phyloP scores from a whole-genome alignment of 1,140 invertebrate species.

The Heliconius nattereri region DNA sequence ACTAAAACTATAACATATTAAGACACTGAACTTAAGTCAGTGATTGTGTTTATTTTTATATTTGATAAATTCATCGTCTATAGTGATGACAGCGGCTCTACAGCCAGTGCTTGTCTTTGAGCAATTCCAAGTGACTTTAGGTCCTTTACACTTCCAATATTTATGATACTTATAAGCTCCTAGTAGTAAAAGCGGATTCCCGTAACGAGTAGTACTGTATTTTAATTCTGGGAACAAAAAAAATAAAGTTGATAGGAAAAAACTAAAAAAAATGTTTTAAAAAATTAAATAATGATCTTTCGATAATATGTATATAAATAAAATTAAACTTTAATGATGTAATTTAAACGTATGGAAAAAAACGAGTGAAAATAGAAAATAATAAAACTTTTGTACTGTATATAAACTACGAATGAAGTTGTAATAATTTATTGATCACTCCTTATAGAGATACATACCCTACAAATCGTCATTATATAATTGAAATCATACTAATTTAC shows the following conservation, averaged over 20 bases:
- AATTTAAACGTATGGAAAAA: too few species aligned
- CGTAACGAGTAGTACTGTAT: slow-evolving; percentile 42
- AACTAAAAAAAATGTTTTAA: too few species aligned
- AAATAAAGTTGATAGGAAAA: too few species aligned
- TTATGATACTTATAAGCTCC: slow-evolving; percentile 48
- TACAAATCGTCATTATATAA: neutral
- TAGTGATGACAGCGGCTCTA: slow-evolving; percentile 43
- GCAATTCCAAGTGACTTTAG: slow-evolving; percentile 45
- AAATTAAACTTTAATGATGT: neutral
- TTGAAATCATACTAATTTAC: neutral
- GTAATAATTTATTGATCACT: slow-evolving; percentile 4
- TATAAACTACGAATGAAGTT: neutral
- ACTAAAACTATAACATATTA: too few species aligned
- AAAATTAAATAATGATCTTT: too few species aligned
- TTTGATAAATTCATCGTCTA: slow-evolving; percentile 38
- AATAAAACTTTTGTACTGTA: neutral
- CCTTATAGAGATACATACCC: neutral
- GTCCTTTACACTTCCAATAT: slow-evolving; percentile 35
- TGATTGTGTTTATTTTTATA: slow-evolving; percentile 46
- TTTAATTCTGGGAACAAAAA: slow-evolving; percentile 16
- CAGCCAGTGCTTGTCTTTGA: slow-evolving; percentile 35
- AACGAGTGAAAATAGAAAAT: too few species aligned
- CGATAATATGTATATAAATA: too few species aligned
- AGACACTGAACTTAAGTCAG: slow-evolving; percentile 12
- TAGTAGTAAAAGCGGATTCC: slow-evolving; percentile 44